Percentiles rank a stretch among this genome's conserved stretches.
phyloP scores from a whole-genome alignment of 1,140 invertebrate species.

The Drosophila seguyi region DNA sequence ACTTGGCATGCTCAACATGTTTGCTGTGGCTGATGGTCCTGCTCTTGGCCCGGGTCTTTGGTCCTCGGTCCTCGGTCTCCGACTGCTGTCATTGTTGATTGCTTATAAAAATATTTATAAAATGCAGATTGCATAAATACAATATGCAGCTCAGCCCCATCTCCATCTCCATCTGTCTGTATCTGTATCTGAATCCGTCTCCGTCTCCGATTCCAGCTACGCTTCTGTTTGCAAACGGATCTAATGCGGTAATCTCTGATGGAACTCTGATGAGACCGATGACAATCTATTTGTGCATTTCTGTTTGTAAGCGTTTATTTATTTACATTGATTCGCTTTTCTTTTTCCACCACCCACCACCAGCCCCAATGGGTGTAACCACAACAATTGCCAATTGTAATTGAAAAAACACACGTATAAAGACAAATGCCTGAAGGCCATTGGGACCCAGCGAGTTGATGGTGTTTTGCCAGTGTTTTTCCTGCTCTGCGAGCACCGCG shows the following conservation, averaged over 20 bases:
- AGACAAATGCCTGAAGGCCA: constrained; percentile 40
- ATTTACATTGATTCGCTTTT: constrained; percentile 75
- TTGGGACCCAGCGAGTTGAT: constrained; percentile 44
- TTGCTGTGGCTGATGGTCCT: constrained; percentile 32
- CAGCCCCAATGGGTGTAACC: constrained; percentile 59
- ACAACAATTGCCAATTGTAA: constrained; percentile 81
- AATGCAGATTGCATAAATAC: constrained; percentile 76
- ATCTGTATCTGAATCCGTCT: constrained; percentile 10
- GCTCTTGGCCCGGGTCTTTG: neutral
- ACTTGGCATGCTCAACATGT: constrained; percentile 73
- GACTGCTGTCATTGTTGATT: constrained; percentile 70
- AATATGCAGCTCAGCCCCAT: constrained; percentile 46
- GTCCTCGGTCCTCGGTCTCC: constrained; percentile 18
- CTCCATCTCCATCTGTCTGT: constrained; percentile 3
- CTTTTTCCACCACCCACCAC: constrained; percentile 3
- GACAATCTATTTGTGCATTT: constrained; percentile 68
- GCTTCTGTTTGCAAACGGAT: constrained; percentile 8
- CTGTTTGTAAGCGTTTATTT: constrained; percentile 70
- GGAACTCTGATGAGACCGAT: constrained; percentile 49
- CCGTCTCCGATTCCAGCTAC: neutral
- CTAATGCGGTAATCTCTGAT: constrained; percentile 61
- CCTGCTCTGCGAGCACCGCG: constrained; percentile 58
- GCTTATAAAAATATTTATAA: constrained; percentile 80
- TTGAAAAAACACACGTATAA: constrained; percentile 63
- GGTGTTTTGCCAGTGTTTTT: constrained; percentile 49